Conservation (phyloP, 1,140 invertebrate species). For the Apis cerana region DNA sequence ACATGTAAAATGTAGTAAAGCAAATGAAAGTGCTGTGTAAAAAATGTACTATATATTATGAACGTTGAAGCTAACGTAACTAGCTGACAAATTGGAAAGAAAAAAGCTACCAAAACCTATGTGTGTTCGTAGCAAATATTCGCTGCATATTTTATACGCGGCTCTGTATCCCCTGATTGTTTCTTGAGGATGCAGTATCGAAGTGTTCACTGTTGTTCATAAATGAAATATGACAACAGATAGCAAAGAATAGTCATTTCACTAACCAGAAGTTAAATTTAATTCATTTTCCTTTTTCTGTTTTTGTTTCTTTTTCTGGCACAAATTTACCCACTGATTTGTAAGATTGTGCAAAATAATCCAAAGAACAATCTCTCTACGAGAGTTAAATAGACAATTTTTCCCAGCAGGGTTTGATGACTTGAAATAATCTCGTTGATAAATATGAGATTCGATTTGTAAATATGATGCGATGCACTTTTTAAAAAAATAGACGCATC, state of each 20-base stretch:
- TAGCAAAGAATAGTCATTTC: conserved; percentile 61
- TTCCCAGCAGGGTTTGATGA: conserved; percentile 26
- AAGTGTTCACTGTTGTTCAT: conserved; percentile 73
- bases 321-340: conserved; percentile 54
- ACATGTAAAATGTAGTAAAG: conserved; percentile 30
- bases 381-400: conserved; percentile 55
- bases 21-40: conserved; percentile 30
- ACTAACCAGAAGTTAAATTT: conserved; percentile 27
- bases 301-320: conserved; percentile 26
- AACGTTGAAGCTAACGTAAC: conserved; percentile 15
- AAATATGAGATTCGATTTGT: conserved; percentile 40
- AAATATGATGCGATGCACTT: conserved; percentile 51
- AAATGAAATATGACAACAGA: conserved; percentile 60
- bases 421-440: conserved; percentile 8
- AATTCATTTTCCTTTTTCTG: conserved; percentile 11
- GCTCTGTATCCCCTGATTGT: conserved; percentile 59
- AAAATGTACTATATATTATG: conserved; percentile 35
- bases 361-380: conserved; percentile 64
- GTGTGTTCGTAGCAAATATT: conserved; percentile 75
- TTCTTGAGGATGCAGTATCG: conserved; percentile 63
- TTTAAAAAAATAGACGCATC: conserved; percentile 17
- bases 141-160: conserved; percentile 70
- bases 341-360: conserved; percentile 60
- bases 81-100: conserved; percentile 19
- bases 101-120: conserved; percentile 68